Base-by-base conservation (phyloP, 1,140 invertebrate species). In the Eupristina koningsbergeri region DNA sequence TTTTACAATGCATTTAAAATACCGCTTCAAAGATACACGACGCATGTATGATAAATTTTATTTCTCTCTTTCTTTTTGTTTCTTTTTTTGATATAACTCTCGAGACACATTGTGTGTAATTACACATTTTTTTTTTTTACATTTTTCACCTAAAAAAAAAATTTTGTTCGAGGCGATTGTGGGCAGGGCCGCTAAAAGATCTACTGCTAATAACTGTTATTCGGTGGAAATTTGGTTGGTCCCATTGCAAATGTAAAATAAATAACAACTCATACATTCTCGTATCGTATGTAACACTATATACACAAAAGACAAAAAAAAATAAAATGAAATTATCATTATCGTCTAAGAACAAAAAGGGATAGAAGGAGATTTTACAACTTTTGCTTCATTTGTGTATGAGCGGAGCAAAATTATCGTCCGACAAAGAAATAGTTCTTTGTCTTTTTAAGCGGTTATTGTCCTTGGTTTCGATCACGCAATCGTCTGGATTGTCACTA, bases 141-240 rank as follows among this genome's bases (percentile, higher is more conserved):
- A 50, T 64, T 31, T 76, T 31, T 76, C 34, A 45, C 36, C 58
- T 3, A 73, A 45, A 79, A 79, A 80, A 67, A 82, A 50, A 73
- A 80, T 89, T 89, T 74, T 87, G 88, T 90, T 89, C 85, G 87
- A 87, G 89, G 87, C 87, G 90, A 92, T 92, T 88, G 83, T 78
- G 88, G 91, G 90, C 92, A 92, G 91, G n/a, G 87, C 86, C 85
- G 90, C 89, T 91, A 92, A 87, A 47, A 87, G 75, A 88, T 90
- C 89, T 92, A 92, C 83, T 80, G 50, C 88, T 89, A 92, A 92
- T 90, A 89, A 90, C 88, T 92, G 88, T 92, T 91, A 91, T 80
- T 93, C 91, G 92, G 91, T 93, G 92, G 91, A 93, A 93, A 91
- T 86, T 92, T 89, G 89, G 88, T 91, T 92, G 92, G 90, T 92